Evolutionary conservation across 1,140 invertebrate genomes (phyloP), one percentile per base, ranked within the genome.

Genomic region (Dysdera silvatica): DNA sequence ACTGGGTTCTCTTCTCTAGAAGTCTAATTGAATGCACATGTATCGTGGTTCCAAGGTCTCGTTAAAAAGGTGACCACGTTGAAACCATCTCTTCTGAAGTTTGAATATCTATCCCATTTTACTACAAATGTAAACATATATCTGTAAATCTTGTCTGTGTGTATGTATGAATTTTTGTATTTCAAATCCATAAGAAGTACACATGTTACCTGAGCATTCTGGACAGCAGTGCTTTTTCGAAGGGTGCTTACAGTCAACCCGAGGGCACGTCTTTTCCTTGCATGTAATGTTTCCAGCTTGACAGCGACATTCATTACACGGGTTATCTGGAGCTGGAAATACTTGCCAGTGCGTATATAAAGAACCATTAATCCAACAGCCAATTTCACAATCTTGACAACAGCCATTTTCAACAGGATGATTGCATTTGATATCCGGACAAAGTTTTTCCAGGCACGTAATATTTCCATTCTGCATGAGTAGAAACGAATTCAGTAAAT

Each of bases 271-370:
- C 23, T 52, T 53, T 2, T 6, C 5, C 20, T 35, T 26, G 16
- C 61, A 63, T 16, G 45, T 55, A 0, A 55, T n/a, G 40, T 56
- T 63, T 8, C 61, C 61, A 37, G 37, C 41, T 40, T 29, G n/a
- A 24, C 61, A 63, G 24, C 20, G 8, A 32, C 61, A 63, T 31
- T 63, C 43, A n/a, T 63, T 23, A 18, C 61, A 63, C 23, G 41
- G 14, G n/a, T 63, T 41, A 2, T 35, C 4, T 12, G 52, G 43
- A 8, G 48, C 45, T 7, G 20, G 24, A 14, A 63, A 49, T 20
- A 31, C 32, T 10, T 63, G 52, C n/a, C 24, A 35, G n/a, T 63
- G 43, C 10, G n/a, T 26, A 18, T 58, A 64, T 24, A 51, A 14
- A 4, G 23, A 7, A 24, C 37, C 37, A 14, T 26, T 24, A 24